Conservation (phyloP, 1,140 invertebrate genomes). For the Bombus sylvicola region DNA sequence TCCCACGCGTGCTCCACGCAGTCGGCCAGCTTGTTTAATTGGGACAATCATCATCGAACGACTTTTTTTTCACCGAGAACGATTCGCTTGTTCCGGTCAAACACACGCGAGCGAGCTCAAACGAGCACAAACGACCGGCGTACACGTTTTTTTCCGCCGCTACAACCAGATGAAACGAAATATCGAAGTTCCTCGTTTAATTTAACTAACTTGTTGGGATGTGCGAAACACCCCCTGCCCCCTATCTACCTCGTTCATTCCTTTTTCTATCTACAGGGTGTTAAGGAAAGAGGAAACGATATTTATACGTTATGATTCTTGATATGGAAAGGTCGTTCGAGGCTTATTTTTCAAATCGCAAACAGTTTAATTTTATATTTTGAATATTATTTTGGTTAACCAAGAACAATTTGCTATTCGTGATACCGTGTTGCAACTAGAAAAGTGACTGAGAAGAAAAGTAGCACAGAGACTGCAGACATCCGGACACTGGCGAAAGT, state of each 20-base stretch:
- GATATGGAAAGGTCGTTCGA: too few species aligned
- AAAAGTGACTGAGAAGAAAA: too few species aligned
- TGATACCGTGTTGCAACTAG: too few species aligned
- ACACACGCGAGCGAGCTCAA: neutral
- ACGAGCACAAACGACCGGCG: neutral
- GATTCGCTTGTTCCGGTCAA: neutral
- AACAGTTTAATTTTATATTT: too few species aligned
- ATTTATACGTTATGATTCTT: too few species aligned
- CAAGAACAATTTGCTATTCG: too few species aligned
- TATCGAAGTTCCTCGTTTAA: conserved; percentile 13
- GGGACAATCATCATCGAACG: neutral
- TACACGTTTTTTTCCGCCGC: neutral
- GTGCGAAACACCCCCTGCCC: too few species aligned
- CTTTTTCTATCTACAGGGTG: neutral
- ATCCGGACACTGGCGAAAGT: too few species aligned
- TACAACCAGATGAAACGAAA: neutral
- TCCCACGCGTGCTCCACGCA: neutral
- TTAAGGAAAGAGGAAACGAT: neutral
- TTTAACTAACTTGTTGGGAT: conserved; percentile 22
- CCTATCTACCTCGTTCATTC: neutral
- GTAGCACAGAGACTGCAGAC: too few species aligned
- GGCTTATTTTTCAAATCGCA: too few species aligned
- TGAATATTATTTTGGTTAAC: too few species aligned
- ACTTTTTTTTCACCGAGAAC: neutral
- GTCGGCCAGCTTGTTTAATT: neutral